These are phyloP conservation scores for Philereme transversata DNA, from an alignment of 2,888 invertebrate species.

Conservation along the genomic window DNA sequence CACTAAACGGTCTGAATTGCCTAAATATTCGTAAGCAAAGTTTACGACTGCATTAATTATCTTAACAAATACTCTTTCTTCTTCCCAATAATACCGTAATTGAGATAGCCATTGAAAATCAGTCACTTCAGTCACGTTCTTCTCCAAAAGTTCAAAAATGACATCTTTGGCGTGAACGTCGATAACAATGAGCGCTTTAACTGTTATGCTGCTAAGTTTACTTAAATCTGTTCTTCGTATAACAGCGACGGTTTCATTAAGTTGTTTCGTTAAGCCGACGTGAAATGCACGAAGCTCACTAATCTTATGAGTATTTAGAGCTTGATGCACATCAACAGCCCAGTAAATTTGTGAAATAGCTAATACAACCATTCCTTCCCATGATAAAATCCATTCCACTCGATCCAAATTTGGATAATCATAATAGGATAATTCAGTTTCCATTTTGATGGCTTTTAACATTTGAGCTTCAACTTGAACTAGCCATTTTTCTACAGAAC, in stretches of 20 bases:
- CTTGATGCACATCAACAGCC: conserved; percentile 90
- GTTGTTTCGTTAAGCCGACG: conserved; percentile 82
- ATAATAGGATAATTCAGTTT: conserved; percentile 86
- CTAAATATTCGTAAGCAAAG: conserved; percentile 94
- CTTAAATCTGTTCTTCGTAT: conserved; percentile 88
- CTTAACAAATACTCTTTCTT: conserved; percentile 87
- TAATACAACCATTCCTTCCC: conserved; percentile 93
- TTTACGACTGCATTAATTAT: conserved; percentile 91
- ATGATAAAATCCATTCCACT: conserved; percentile 88
- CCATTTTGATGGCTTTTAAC: conserved; percentile 88
- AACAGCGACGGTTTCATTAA: conserved; percentile 89
- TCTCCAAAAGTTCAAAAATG: conserved; percentile 86
- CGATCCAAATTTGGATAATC: conserved; percentile 85
- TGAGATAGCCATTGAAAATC: conserved; percentile 95
- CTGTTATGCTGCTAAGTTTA: conserved; percentile 89
- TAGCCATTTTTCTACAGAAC: conserved; percentile 95
- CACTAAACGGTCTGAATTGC: conserved; percentile 90
- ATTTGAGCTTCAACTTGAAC: conserved; percentile 92
- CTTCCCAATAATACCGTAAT: conserved; percentile 91
- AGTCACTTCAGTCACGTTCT: conserved; percentile 86
- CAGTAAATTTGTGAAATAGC: conserved; percentile 92
- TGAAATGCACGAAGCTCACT: conserved; percentile 84
- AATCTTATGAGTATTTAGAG: conserved; percentile 83
- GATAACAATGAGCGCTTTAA: conserved; percentile 92
- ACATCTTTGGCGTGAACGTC: conserved; percentile 95